Percentiles rank a stretch among this genome's conserved stretches.
phyloP scores from a whole-genome alignment of 2,113 vertebrate species.

The Lucifuga dentata region DNA sequence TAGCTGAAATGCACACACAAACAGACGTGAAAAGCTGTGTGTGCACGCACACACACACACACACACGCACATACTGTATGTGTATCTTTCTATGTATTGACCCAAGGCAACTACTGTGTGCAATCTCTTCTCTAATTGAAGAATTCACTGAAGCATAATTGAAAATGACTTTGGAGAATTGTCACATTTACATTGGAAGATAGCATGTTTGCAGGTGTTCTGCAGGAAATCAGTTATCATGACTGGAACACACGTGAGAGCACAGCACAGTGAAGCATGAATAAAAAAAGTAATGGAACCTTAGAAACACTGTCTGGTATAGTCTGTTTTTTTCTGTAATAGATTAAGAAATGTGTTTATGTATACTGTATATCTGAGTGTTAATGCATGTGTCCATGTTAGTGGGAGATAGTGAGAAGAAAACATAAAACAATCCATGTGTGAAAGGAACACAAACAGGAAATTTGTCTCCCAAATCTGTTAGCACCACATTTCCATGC shows the following conservation, averaged over 20 bases:
- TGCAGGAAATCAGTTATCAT: conserved; percentile 27
- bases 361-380: conserved; percentile 4
- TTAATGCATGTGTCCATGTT: conserved; percentile 25
- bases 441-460: conserved; percentile 57
- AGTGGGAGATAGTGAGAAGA: conserved; percentile 18
- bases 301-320: conserved; percentile 24
- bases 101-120: conserved; percentile 44
- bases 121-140: conserved; percentile 52
- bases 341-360: conserved; percentile 39
- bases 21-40: background rate
- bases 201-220: conserved; percentile 70
- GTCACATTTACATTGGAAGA: conserved; percentile 63
- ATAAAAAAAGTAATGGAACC: conserved; percentile 60
- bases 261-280: conserved; percentile 42
- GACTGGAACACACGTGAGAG: conserved; percentile 42
- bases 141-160: conserved; percentile 78
- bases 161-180: conserved; percentile 80
- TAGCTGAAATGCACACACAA: conserved; percentile 21
- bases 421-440: conserved; percentile 57
- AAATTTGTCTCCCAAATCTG: no score
- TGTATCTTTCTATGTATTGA: conserved; percentile 27
- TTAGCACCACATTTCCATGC: conserved; percentile 2
- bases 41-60: conserved; percentile 10
- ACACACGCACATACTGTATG: conserved; percentile 7
- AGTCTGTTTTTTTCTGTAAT: conserved; percentile 32